Conservation (phyloP, 2,888 invertebrate genomes). For the Drosophila buzzatii region DNA sequence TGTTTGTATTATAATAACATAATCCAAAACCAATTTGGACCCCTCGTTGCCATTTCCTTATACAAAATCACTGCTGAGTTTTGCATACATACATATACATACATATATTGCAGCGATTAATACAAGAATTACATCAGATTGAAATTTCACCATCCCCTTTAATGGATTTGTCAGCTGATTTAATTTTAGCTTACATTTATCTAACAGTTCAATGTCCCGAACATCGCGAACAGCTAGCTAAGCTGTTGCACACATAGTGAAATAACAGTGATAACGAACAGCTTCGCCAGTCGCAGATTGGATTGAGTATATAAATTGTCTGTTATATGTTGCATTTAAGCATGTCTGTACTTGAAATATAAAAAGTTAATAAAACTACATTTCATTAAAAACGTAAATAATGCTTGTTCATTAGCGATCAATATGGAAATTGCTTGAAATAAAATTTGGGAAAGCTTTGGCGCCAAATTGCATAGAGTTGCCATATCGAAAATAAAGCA, state of each 20-base stretch:
- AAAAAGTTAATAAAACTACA: no score
- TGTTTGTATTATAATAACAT: slow-evolving; percentile 41
- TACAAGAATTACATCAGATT: slow-evolving; percentile 26
- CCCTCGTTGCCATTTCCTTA: neutral
- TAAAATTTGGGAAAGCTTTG: neutral
- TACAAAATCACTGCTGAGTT: neutral
- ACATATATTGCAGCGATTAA: slow-evolving; percentile 19
- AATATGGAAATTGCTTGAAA: neutral
- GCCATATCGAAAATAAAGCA: neutral
- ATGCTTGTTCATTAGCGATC: neutral
- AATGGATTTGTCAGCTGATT: neutral
- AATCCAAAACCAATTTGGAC: neutral
- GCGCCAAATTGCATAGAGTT: slow-evolving; percentile 13
- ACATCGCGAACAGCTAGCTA: neutral
- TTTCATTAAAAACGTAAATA: neutral
- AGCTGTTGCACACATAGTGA: neutral
- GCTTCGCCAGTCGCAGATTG: neutral
- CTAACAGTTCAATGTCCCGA: slow-evolving; percentile 1
- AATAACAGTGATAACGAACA: neutral
- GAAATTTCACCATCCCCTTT: slow-evolving; percentile 16
- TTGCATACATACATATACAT: slow-evolving; percentile 3
- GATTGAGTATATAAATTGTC: neutral
- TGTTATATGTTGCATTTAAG: neutral
- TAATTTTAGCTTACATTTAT: slow-evolving; percentile 9
- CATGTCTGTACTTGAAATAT: neutral